Percentiles rank a stretch among this genome's conserved stretches.
phyloP scores from a whole-genome alignment of 2,888 invertebrate species.

The Ormyrus pomaceus region DNA sequence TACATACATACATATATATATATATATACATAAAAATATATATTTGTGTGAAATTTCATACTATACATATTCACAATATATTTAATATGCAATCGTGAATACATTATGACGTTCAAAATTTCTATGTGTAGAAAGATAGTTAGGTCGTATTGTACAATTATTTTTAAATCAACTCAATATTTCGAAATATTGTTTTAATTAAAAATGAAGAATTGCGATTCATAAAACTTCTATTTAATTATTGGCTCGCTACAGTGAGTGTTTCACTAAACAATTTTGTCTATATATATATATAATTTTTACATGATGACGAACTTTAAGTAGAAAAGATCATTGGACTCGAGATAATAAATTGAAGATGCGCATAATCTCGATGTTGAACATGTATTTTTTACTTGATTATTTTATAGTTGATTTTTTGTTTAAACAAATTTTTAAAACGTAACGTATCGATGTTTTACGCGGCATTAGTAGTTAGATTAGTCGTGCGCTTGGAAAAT shows the following conservation, averaged over 20 bases:
- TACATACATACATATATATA: slow-evolving; percentile 30
- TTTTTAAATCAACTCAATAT: slow-evolving; percentile 32
- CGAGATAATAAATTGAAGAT: slow-evolving; percentile 24
- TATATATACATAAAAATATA: slow-evolving; percentile 25
- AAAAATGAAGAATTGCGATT: slow-evolving; percentile 43
- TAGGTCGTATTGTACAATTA: slow-evolving; percentile 41
- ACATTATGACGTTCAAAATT: slow-evolving; percentile 41
- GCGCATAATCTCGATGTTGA: slow-evolving; percentile 33
- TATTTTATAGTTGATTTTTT: slow-evolving; percentile 51
- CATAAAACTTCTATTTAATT: slow-evolving; percentile 29
- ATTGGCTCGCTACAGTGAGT: slow-evolving; percentile 36
- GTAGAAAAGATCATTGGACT: slow-evolving; percentile 43
- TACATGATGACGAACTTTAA: slow-evolving; percentile 36
- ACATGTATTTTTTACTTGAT: slow-evolving; percentile 50
- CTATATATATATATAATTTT: slow-evolving; percentile 3
- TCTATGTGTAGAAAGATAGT: slow-evolving; percentile 49
- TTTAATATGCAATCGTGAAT: slow-evolving; percentile 46
- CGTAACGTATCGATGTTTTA: slow-evolving; percentile 49
- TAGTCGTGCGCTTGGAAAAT: slow-evolving; percentile 37
- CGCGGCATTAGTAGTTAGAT: slow-evolving; percentile 46
- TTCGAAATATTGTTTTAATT: slow-evolving; percentile 35
- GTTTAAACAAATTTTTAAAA: slow-evolving; percentile 30
- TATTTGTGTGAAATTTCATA: slow-evolving; percentile 53
- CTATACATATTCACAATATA: slow-evolving; percentile 43
- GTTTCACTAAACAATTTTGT: slow-evolving; percentile 34